These are phyloP conservation scores for Jacana jacana DNA, from an alignment of 2,113 vertebrate genomes.

Conservation along the genomic window DNA sequence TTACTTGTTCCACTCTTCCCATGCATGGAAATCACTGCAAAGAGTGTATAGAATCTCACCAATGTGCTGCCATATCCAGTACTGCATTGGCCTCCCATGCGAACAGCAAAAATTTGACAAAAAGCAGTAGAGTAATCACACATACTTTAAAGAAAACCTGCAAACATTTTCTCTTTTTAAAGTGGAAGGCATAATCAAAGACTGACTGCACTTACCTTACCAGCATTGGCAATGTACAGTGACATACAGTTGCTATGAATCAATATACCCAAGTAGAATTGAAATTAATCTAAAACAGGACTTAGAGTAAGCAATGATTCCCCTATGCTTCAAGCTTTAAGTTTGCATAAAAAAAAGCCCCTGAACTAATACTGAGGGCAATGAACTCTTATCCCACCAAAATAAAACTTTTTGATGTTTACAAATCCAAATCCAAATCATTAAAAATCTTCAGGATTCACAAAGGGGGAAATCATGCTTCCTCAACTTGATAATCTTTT, in stretches of 20 bases:
- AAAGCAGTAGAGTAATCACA: background rate
- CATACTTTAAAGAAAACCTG: background rate
- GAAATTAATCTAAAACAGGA: background rate
- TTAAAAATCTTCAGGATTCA: background rate
- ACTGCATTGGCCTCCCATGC: fast-evolving
- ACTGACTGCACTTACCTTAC: background rate
- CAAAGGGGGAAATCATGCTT: background rate
- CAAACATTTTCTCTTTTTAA: background rate
- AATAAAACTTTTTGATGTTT: background rate
- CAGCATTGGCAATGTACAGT: background rate
- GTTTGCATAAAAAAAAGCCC: background rate
- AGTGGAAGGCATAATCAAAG: background rate
- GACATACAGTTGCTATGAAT: background rate
- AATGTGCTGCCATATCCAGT: background rate
- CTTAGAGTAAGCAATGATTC: background rate
- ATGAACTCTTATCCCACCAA: background rate
- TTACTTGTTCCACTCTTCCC: background rate
- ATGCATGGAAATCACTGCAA: background rate
- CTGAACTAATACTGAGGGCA: background rate
- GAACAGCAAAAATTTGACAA: background rate
- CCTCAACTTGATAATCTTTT: background rate
- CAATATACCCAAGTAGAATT: background rate
- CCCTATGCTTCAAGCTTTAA: background rate
- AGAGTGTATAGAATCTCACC: background rate
- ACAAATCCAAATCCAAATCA: background rate